Percentiles rank a stretch among this genome's conserved stretches.
Evolutionary conservation across 2,113 vertebrate genomes (phyloP).

Genomic region (Chrysemys picta): DNA sequence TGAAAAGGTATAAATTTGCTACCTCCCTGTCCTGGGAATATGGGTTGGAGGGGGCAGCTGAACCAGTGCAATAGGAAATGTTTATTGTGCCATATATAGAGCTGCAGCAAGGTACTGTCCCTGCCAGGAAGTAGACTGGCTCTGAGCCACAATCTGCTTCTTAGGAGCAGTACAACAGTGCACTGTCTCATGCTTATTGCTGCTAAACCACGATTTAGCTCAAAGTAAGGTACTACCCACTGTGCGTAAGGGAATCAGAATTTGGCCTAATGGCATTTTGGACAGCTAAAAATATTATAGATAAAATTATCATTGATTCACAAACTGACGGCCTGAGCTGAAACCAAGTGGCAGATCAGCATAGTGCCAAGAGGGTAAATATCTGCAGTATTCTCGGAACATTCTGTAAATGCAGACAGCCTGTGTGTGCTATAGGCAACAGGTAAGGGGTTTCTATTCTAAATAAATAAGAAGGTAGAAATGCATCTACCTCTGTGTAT

Average conservation of each 20-base stretch:
- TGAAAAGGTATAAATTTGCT: neutral
- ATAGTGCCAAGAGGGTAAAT: neutral
- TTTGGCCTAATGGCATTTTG: neutral
- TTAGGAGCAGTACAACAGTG: neutral
- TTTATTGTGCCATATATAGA: neutral
- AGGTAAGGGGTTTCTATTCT: neutral
- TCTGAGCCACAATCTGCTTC: neutral
- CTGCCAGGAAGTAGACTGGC: neutral
- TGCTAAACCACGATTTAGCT: neutral
- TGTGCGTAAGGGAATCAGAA: neutral
- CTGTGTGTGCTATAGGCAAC: neutral
- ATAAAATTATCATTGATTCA: slow-evolving; percentile 31
- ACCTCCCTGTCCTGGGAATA: too few species aligned
- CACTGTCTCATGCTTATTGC: neutral
- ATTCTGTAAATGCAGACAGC: neutral
- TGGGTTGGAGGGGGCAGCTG: neutral
- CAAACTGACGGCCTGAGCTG: neutral
- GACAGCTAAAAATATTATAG: neutral
- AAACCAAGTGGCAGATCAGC: neutral
- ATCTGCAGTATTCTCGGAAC: neutral
- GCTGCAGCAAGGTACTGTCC: neutral
- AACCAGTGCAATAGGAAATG: neutral
- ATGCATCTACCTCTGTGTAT: neutral
- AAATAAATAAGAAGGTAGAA: neutral
- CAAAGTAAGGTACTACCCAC: neutral